Conservation (phyloP, 2,113 vertebrate species). For the Pedionomus torquatus region DNA sequence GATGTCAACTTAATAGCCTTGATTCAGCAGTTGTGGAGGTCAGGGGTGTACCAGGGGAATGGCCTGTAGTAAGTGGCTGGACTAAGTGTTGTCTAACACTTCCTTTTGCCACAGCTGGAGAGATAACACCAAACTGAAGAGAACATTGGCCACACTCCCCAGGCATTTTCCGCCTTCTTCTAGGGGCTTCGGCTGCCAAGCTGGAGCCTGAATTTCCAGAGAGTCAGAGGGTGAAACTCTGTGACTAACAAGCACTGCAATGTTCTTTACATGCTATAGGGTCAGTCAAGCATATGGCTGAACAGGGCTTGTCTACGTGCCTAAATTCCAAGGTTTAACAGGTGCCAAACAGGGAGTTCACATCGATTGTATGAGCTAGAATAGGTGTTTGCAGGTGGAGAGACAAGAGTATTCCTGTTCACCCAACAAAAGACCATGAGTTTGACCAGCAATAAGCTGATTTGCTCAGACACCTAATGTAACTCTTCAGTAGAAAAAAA, state of each 20-base stretch:
- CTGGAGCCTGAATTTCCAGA: not conserved
- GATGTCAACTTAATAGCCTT: not conserved
- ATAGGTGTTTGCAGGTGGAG: not conserved
- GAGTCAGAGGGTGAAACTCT: not conserved
- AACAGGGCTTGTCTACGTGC: not conserved
- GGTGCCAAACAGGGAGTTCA: not conserved
- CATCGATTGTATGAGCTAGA: rapidly evolving
- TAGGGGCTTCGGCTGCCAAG: not conserved
- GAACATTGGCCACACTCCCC: not conserved
- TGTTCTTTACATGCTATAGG: not conserved
- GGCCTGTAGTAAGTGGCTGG: not conserved
- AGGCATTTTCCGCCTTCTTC: not conserved
- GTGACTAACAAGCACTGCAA: not conserved
- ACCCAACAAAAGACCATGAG: not conserved
- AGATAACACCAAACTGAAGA: not conserved
- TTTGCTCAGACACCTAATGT: not conserved
- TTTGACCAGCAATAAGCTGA: rapidly evolving
- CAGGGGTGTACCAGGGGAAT: not conserved
- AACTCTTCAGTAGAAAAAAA: not conserved
- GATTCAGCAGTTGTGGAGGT: rapidly evolving
- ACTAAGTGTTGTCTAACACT: rapidly evolving
- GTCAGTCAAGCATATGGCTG: not conserved
- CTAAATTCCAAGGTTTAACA: not conserved
- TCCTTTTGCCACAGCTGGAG: not conserved
- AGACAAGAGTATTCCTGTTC: not conserved